Conservation (phyloP, 2,113 vertebrate species). For the Oriolus oriolus region DNA sequence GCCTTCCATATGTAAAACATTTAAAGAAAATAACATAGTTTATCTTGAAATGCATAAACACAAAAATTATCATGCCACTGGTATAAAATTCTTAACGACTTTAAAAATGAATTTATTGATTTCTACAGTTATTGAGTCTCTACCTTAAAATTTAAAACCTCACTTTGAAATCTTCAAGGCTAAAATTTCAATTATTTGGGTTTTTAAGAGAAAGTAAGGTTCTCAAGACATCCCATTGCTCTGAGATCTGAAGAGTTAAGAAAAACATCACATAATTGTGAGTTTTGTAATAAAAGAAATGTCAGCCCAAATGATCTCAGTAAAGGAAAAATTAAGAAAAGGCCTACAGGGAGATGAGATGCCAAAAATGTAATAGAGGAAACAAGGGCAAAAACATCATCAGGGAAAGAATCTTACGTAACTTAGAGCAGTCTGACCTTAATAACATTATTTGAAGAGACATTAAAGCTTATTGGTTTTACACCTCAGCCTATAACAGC, state of each 20-base stretch:
- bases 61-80: neutral
- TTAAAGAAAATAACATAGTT: neutral
- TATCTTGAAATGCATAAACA: neutral
- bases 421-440: neutral
- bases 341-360: neutral
- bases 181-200: neutral
- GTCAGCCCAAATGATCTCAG: neutral
- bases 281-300: neutral
- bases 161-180: neutral
- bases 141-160: neutral
- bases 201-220: neutral
- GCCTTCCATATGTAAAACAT: neutral
- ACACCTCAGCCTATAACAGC: neutral
- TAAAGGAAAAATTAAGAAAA: neutral
- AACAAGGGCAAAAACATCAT: neutral
- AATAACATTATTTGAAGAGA: neutral
- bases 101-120: neutral
- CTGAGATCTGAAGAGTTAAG: neutral
- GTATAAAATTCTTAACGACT: neutral
- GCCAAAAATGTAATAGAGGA: neutral
- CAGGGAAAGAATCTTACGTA: neutral
- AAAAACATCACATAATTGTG: neutral
- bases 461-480: neutral
- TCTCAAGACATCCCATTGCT: neutral
- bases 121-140: neutral